Evolutionary conservation across 2,113 vertebrate genomes (phyloP).

Genomic region (Pseudorectes ferrugineus): DNA sequence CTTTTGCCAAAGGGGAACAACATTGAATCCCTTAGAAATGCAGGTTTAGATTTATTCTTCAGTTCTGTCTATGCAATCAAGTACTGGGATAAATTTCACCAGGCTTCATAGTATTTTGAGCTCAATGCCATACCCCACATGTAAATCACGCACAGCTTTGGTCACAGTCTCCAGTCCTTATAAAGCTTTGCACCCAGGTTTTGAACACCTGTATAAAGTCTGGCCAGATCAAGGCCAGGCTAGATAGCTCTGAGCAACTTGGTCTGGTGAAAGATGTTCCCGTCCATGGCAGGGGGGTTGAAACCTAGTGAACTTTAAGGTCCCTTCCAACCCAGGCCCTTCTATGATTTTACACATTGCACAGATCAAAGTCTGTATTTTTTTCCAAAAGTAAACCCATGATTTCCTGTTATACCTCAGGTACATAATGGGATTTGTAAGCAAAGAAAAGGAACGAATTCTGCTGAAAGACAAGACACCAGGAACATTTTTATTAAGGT

Average conservation of each 20-base stretch:
- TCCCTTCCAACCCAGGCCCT: not conserved
- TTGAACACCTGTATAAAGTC: not conserved
- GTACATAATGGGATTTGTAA: constrained; percentile 96
- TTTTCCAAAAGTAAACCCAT: not conserved
- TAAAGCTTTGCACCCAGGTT: not conserved
- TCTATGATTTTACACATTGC: not conserved
- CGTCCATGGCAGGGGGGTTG: not conserved
- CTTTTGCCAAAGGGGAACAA: not conserved
- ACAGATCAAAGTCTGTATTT: not conserved
- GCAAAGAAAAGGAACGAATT: constrained; percentile 90
- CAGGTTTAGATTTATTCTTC: not conserved
- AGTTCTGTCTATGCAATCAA: not conserved
- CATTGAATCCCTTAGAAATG: not conserved
- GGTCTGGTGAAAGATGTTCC: not conserved
- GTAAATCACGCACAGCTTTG: not conserved
- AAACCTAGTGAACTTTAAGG: not conserved
- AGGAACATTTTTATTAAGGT: constrained; percentile 91
- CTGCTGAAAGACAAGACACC: constrained; percentile 89
- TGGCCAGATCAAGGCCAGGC: not conserved
- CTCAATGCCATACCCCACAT: not conserved
- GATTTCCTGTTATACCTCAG: constrained; percentile 61
- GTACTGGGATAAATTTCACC: not conserved
- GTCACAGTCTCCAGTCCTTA: not conserved
- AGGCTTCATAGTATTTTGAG: not conserved
- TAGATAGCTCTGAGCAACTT: not conserved